These are phyloP conservation scores for Halocynthia roretzi DNA, from an alignment of 23 tunicate species.

Conservation along the genomic window DNA sequence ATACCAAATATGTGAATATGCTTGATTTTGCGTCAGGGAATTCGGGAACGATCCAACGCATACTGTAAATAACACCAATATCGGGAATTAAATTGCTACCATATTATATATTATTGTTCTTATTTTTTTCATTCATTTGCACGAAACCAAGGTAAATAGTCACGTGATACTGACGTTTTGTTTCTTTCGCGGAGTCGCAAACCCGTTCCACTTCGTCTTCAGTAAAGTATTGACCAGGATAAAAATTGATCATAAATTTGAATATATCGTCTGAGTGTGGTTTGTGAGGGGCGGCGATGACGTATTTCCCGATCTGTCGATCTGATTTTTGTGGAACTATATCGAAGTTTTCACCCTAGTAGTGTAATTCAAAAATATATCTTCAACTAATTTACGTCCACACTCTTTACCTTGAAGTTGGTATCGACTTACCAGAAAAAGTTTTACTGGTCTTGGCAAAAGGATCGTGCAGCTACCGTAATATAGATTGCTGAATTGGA, in stretches of 20 bases:
- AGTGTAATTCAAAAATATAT: neutral
- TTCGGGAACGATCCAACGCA: constrained; percentile 3
- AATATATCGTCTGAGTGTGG: neutral
- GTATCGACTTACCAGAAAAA: neutral
- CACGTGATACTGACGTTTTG: neutral
- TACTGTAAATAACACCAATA: neutral
- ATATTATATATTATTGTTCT: neutral
- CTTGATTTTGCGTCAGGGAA: neutral
- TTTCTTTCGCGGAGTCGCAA: neutral
- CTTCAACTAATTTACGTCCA: too few relatives aligned
- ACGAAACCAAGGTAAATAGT: neutral
- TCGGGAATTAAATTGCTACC: neutral
- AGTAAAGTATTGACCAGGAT: constrained; percentile 1
- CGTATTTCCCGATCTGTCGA: neutral
- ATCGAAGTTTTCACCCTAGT: constrained; percentile 7
- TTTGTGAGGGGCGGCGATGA: constrained; percentile 2
- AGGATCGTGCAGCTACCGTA: neutral
- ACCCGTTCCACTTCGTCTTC: neutral
- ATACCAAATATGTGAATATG: constrained; percentile 4
- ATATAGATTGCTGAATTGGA: neutral
- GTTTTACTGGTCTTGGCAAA: neutral
- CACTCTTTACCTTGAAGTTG: too few relatives aligned
- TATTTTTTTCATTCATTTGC: neutral
- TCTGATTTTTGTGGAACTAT: neutral
- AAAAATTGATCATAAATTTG: neutral